Conservation (phyloP, 2,888 invertebrate species). For the Dasysyrphus tricinctus region DNA sequence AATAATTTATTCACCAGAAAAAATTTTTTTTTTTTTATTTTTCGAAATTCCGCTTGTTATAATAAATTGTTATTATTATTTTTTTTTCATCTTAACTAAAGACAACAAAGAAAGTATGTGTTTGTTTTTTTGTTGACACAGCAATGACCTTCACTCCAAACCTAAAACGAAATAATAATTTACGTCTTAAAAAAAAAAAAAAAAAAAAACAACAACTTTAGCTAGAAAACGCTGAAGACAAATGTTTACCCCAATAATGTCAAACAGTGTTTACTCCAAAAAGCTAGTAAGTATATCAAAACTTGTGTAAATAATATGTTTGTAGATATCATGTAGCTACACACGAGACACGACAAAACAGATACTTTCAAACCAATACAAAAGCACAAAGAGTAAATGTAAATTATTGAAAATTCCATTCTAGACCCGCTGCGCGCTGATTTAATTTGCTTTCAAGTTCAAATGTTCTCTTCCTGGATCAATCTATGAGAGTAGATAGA, state of each 20-base stretch:
- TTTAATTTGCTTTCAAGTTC: constrained; percentile 71
- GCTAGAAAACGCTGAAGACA: constrained; percentile 14
- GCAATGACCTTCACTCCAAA: constrained; percentile 15
- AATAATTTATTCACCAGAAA: too few relatives aligned
- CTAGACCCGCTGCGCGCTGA: constrained; percentile 39
- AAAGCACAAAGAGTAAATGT: constrained; percentile 29
- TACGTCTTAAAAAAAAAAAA: constrained; percentile 8
- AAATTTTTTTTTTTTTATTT: not conserved
- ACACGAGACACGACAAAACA: not conserved
- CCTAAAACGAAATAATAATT: not conserved
- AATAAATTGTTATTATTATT: not conserved
- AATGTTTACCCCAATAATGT: constrained; percentile 66
- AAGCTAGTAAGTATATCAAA: constrained; percentile 40
- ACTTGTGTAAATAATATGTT: constrained; percentile 46
- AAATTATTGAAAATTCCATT: constrained; percentile 72
- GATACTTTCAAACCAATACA: not conserved
- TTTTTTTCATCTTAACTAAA: not conserved
- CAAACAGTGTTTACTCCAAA: constrained; percentile 48
- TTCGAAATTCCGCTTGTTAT: not conserved
- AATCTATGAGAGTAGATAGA: not conserved
- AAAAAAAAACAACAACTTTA: constrained; percentile 3
- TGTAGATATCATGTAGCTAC: constrained; percentile 4
- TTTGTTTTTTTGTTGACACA: not conserved
- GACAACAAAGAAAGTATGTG: not conserved
- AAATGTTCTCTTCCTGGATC: constrained; percentile 65